Conservation (phyloP, 2,113 vertebrate species). For the Elachura formosa region DNA sequence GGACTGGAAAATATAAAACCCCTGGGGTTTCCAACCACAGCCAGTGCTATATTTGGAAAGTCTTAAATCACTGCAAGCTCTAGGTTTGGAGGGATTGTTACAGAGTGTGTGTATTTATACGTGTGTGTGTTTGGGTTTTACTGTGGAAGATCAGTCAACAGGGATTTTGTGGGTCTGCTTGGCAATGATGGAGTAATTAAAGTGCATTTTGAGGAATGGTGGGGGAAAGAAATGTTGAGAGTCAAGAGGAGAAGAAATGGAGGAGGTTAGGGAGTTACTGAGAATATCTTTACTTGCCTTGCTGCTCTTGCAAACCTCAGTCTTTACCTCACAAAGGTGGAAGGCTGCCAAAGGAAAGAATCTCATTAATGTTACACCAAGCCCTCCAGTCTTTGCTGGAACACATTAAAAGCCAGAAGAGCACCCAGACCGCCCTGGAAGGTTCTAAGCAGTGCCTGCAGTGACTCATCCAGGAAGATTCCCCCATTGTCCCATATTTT, state of each 20-base stretch:
- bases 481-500: constrained; percentile 34
- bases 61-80: constrained; percentile 18
- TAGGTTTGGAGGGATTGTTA: constrained; percentile 20
- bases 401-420: neutral
- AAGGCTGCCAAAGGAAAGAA: constrained; percentile 21
- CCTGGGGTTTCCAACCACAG: constrained; percentile 48
- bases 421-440: neutral
- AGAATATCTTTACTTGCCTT: neutral
- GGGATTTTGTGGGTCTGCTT: constrained; percentile 52
- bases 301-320: neutral
- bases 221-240: neutral
- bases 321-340: constrained; percentile 29
- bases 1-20: constrained; percentile 5
- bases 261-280: constrained; percentile 3
- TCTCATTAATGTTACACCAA: neutral
- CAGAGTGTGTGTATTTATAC: neutral
- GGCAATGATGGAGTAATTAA: constrained; percentile 9
- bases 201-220: constrained; percentile 25
- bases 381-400: neutral
- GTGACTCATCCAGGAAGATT: constrained; percentile 58
- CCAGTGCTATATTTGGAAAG: constrained; percentile 63
- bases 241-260: constrained; percentile 1
- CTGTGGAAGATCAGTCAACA: neutral
- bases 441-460: neutral
- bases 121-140: neutral